A percentile compares a stretch with the other conserved stretches of the same genome.
Evolutionary conservation across 1,140 invertebrate genomes (phyloP).

Genomic region (Oedothorax gibbosus): DNA sequence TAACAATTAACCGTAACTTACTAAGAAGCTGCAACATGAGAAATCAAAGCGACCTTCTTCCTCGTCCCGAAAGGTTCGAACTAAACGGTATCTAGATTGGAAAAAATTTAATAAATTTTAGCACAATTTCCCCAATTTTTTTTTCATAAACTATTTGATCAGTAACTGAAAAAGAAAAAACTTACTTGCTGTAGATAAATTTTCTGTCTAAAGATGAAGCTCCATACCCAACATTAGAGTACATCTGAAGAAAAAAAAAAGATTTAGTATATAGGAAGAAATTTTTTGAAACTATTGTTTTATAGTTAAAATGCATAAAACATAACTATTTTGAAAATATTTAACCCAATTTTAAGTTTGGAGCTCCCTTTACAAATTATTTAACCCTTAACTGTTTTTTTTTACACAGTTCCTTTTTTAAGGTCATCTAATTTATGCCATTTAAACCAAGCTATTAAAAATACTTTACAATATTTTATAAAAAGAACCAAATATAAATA

Average conservation of each 20-base stretch:
- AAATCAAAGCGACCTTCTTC: constrained; percentile 85
- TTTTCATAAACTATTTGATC: not conserved
- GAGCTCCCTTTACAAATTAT: too few relatives aligned
- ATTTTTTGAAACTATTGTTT: not conserved
- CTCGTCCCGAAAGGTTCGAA: constrained; percentile 81
- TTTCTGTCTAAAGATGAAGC: constrained; percentile 78
- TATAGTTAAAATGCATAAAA: not conserved
- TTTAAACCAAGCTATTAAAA: not conserved
- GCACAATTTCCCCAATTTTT: too few relatives aligned
- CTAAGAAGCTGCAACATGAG: constrained; percentile 82
- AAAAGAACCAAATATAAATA: constrained; percentile 63
- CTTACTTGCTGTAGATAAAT: constrained; percentile 84
- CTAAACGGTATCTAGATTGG: constrained; percentile 75
- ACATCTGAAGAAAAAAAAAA: constrained; percentile 15
- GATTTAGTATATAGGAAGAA: not conserved
- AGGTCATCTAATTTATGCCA: too few relatives aligned
- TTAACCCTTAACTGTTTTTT: too few relatives aligned
- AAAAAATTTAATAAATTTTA: too few relatives aligned
- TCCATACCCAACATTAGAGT: constrained; percentile 68
- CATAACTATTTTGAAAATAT: too few relatives aligned
- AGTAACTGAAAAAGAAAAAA: not conserved
- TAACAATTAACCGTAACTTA: constrained; percentile 67
- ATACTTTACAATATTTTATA: not conserved
- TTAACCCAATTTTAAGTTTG: too few relatives aligned
- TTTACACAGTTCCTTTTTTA: too few relatives aligned